Evolutionary conservation across 2,113 vertebrate species (phyloP), one percentile per base, ranked within the genome.

Genomic region (Tretioscincus oriximinensis): DNA sequence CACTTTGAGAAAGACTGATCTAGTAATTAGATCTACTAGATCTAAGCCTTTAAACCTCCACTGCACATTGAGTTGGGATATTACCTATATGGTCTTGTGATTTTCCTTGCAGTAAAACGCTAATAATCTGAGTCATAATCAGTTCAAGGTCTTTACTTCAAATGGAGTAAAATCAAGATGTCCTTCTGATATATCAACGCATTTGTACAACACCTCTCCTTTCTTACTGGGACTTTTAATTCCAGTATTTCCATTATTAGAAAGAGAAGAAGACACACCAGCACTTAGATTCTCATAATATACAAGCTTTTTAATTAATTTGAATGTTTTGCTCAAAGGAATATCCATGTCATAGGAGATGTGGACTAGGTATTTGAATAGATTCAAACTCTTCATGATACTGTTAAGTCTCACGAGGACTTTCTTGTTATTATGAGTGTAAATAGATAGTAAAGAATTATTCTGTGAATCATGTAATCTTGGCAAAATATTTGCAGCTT

Each of bases 281-380:
- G 45, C 11, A 72, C 28, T 64, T 70, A 26, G 28, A 54, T 29
- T 28, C 54, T 72, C 10, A 24, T 60, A 60, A n/a, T 14, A 5
- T 74, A 64, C 26, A 45, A 16, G 73, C 29, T 64, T 64, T 76
- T n/a, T 45, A 76, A 76, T 61, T 75, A 75, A 41, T 61, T 75
- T 9, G 5, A 75, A 64, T 64, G 73, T 64, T 63, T 76, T 76
- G 22, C 28, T 64, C 54, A 26, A 68, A 45, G 8, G 47, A 49
- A 47, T 77, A 21, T n/a, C 26, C 71, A 31, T 47, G 66, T 77
- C 64, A 76, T 22, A 54, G 29, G 49, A 69, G 28, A 35, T 78
- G 21, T 58, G 20, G 49, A 65, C 18, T 28, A 54, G 65, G 1
- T 20, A 18, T 71, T 77, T 80, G 69, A 29, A 24, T 47, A 64